Conservation (phyloP, 2,888 invertebrate species). For the Oxytorus armatus region DNA sequence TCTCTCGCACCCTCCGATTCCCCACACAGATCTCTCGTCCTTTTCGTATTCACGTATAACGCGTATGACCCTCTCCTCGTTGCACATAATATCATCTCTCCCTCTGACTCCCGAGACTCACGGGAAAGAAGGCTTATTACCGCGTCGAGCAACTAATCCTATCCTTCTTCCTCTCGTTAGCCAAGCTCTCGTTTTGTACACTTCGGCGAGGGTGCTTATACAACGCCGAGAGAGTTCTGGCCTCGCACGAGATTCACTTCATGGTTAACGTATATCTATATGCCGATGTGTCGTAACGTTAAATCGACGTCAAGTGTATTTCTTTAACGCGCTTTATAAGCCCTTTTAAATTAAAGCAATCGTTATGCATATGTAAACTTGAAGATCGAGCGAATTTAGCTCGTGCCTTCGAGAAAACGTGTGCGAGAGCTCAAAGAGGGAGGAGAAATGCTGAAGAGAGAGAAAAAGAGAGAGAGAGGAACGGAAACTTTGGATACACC, state of each 20-base stretch:
- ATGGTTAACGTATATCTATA: not conserved
- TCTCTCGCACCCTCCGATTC: constrained; percentile 48
- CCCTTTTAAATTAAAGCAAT: constrained; percentile 14
- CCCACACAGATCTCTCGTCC: constrained; percentile 29
- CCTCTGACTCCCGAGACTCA: constrained; percentile 27
- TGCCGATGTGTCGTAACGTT: not conserved
- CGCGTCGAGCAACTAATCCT: constrained; percentile 78
- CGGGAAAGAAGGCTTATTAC: constrained; percentile 78
- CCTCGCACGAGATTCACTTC: constrained; percentile 68
- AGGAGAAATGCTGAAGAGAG: constrained; percentile 2
- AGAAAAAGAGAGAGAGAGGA: constrained; percentile 17
- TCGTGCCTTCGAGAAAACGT: constrained; percentile 51
- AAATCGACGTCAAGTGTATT: constrained; percentile 9
- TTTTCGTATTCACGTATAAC: constrained; percentile 19
- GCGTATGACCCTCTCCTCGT: constrained; percentile 46
- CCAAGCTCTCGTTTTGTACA: constrained; percentile 75
- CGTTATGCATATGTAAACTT: not conserved
- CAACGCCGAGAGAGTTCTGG: constrained; percentile 64
- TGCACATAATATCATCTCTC: constrained; percentile 53
- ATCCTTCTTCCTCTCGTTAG: constrained; percentile 80
- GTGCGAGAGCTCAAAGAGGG: constrained; percentile 24
- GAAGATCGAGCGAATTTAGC: constrained; percentile 47
- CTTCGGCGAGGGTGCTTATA: constrained; percentile 72
- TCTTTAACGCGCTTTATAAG: not conserved
- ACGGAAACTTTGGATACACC: constrained; percentile 55